These are phyloP conservation scores for Cremastinae sp. DNA, from an alignment of 2,888 invertebrate species.

Conservation along the genomic window DNA sequence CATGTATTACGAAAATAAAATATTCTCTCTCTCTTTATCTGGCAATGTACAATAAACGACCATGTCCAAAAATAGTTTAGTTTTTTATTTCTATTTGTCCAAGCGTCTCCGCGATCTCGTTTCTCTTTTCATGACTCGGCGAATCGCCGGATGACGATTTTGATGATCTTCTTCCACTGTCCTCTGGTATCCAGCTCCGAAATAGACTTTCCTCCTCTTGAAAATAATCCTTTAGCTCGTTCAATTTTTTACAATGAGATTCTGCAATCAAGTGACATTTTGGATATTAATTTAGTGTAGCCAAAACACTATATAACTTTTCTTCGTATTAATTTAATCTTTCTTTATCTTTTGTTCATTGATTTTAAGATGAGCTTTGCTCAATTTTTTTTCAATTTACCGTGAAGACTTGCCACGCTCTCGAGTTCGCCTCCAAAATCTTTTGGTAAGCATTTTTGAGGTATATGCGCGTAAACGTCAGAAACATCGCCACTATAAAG, in stretches of 20 bases:
- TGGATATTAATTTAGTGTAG: background rate
- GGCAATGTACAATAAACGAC: no score
- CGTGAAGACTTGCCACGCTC: slow-evolving; percentile 68
- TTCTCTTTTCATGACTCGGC: background rate
- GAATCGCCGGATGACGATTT: slow-evolving; percentile 41
- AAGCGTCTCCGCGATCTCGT: background rate
- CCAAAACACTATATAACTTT: no score
- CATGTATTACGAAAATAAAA: no score
- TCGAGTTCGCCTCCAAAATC: slow-evolving; percentile 84
- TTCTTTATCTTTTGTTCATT: background rate
- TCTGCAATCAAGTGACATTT: slow-evolving; percentile 61
- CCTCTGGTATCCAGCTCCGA: slow-evolving; percentile 63
- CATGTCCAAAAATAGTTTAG: background rate
- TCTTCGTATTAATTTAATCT: no score
- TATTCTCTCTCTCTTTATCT: no score
- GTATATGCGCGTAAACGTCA: slow-evolving; percentile 81
- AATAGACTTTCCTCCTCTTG: slow-evolving; percentile 71
- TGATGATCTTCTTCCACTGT: slow-evolving; percentile 24
- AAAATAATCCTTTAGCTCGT: slow-evolving; percentile 72
- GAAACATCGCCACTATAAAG: slow-evolving; percentile 83
- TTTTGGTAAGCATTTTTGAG: slow-evolving; percentile 83
- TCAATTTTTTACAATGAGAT: slow-evolving; percentile 65
- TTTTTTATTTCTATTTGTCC: slow-evolving; percentile 1
- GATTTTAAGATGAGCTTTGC: background rate
- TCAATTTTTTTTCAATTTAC: slow-evolving; percentile 59